A percentile compares a stretch with the other conserved stretches of the same genome.
phyloP scores from a whole-genome alignment of 2,888 invertebrate genomes.

The Mythimna loreyi region DNA sequence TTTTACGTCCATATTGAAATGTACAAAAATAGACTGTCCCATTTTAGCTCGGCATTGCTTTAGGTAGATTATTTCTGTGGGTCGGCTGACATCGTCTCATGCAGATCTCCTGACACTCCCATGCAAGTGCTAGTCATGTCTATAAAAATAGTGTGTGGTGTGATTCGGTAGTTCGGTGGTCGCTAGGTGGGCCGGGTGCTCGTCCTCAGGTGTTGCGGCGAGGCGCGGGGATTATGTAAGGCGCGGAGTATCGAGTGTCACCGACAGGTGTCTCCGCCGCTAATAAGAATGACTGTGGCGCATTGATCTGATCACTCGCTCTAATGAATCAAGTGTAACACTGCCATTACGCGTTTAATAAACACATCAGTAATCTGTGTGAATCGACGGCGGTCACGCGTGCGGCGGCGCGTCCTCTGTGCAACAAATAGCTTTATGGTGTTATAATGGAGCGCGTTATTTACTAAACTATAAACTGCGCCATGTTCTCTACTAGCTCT shows the following conservation, averaged over 20 bases:
- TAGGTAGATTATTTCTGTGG: slow-evolving; percentile 46
- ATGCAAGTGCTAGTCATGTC: slow-evolving; percentile 34
- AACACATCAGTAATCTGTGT: slow-evolving; percentile 60
- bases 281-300: slow-evolving; percentile 76
- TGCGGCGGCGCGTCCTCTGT: slow-evolving; percentile 32
- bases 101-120: slow-evolving; percentile 25
- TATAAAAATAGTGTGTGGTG: slow-evolving; percentile 56
- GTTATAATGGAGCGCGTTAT: slow-evolving; percentile 56
- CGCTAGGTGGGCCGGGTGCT: slow-evolving; percentile 48
- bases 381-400: slow-evolving; percentile 56
- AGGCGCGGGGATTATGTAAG: slow-evolving; percentile 79
- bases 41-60: slow-evolving; percentile 59
- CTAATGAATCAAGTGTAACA: slow-evolving; percentile 55
- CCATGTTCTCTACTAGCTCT: slow-evolving; percentile 31
- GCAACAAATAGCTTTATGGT: slow-evolving; percentile 58
- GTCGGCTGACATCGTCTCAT: slow-evolving; percentile 50
- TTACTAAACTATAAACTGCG: slow-evolving; percentile 58
- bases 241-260: slow-evolving; percentile 78
- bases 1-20: slow-evolving; percentile 49
- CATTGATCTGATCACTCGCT: slow-evolving; percentile 66
- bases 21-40: slow-evolving; percentile 51
- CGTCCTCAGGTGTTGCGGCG: slow-evolving; percentile 69
- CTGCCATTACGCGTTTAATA: slow-evolving; percentile 59
- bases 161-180: slow-evolving; percentile 58
- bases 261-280: slow-evolving; percentile 79